Evolutionary conservation across 1,140 invertebrate genomes (phyloP), one percentile per base, ranked within the genome.

Genomic region (Ylistrum balloti): DNA sequence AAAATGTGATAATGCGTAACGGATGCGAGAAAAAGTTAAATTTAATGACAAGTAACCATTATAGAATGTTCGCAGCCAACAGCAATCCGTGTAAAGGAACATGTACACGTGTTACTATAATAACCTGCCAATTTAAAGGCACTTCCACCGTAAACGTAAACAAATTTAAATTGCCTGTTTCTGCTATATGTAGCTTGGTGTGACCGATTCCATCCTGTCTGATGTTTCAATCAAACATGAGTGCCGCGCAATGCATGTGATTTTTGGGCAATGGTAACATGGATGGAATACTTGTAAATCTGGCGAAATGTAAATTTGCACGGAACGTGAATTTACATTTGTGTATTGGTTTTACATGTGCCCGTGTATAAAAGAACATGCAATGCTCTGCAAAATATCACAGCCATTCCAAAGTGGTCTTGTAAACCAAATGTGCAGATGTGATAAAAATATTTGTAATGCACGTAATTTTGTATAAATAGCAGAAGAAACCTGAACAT

Each of bases 161-260:
- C 56, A 74, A 74, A 74, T 9, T 74, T 74, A 74, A 74, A 74
- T 74, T 74, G 56, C 56, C 56, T 74, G 56, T 74, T 74, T 74
- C 56, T 74, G 56, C 56, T 74, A 74, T n/a, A 74, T n/a, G 56
- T 74, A 74, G 1, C 28, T 74, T 74, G 56, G 28, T 74, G n/a
- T 74, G 56, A 74, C 56, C 56, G 56, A 74, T 74, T 74, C 56
- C n/a, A 28, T 11, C 56, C 56, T 74, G 56, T 74, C 56, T 74
- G 56, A 74, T 74, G 22, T 74, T 74, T 28, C 56, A 74, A 74
- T 74, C 56, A 74, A 17, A 45, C 41, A 1, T 1, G 41, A 45
- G 41, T 13, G 41, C 41, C 41, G 41, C 41, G 41, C 41, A 45
- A 13, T 38, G 35, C 35, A 38, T 38, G 35, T 13, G 13, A 38